These are phyloP conservation scores for Periplaneta americana DNA, from an alignment of 1,140 invertebrate species.

Conservation along the genomic window DNA sequence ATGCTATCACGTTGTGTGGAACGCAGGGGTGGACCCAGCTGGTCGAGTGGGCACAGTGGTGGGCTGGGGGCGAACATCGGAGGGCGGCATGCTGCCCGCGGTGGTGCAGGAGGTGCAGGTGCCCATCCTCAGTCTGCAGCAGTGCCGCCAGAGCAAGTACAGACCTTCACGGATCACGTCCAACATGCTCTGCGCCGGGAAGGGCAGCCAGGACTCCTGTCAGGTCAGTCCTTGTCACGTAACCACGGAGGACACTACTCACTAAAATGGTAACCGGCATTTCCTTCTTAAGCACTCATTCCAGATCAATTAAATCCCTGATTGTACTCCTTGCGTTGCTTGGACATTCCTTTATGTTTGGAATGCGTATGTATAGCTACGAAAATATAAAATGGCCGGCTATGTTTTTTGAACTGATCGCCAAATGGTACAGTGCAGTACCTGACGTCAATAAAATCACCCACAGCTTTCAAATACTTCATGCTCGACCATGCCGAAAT, in stretches of 20 bases:
- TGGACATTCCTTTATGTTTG: background rate
- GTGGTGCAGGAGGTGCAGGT: conserved; percentile 78
- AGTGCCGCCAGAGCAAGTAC: conserved; percentile 78
- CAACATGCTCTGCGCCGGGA: conserved; percentile 56
- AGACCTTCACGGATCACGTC: conserved; percentile 68
- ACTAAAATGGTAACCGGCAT: background rate
- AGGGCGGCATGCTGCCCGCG: conserved; percentile 72
- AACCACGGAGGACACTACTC: too few species aligned
- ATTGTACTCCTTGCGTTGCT: too few species aligned
- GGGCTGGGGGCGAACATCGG: conserved; percentile 77
- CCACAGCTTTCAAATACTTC: too few species aligned
- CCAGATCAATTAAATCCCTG: too few species aligned
- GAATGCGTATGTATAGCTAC: background rate
- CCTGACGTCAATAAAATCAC: too few species aligned
- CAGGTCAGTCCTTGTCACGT: conserved; percentile 16
- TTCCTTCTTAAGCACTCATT: background rate
- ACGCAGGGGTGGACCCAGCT: conserved; percentile 30
- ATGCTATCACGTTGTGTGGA: background rate
- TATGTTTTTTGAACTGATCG: too few species aligned
- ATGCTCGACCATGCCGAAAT: too few species aligned
- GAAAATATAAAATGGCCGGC: too few species aligned
- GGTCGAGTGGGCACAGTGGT: conserved; percentile 69
- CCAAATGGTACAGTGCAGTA: too few species aligned
- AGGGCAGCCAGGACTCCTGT: conserved; percentile 9
- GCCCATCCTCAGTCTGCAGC: conserved; percentile 68